A percentile compares a stretch with the other conserved stretches of the same genome.
These are phyloP conservation scores for Phyllotis vaccarum DNA, from an alignment of 2,797 vertebrate genomes.

Conservation along the genomic window DNA sequence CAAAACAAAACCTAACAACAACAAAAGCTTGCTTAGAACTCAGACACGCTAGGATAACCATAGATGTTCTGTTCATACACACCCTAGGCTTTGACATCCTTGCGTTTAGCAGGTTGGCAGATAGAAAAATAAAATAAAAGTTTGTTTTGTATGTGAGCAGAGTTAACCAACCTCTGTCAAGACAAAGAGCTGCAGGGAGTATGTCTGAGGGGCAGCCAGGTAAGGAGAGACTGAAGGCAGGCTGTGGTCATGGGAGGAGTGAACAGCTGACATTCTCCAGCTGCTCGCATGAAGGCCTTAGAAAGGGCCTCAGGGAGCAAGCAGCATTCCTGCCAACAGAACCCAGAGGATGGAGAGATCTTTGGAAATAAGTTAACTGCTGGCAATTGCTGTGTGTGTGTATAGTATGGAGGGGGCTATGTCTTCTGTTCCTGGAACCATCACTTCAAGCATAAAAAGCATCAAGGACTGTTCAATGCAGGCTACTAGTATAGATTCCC, in stretches of 20 bases:
- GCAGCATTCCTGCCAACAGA: accelerated
- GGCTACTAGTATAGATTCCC: background rate
- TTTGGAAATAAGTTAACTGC: background rate
- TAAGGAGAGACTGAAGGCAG: background rate
- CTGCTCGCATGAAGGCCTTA: accelerated
- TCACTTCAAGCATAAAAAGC: background rate
- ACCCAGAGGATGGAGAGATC: background rate
- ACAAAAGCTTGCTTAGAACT: conserved; percentile 49
- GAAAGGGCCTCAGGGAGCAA: background rate
- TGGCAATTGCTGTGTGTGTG: background rate
- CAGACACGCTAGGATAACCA: conserved; percentile 58
- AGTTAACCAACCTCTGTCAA: conserved; percentile 65
- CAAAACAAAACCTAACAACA: background rate
- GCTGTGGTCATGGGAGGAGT: accelerated
- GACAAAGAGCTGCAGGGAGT: conserved; percentile 36
- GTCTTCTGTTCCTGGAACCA: background rate
- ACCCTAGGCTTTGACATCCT: conserved; percentile 69
- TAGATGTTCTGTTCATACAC: background rate
- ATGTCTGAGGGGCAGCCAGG: background rate
- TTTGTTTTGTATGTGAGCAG: conserved; percentile 78
- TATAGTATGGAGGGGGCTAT: no score
- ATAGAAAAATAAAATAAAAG: conserved; percentile 68
- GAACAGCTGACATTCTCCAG: background rate
- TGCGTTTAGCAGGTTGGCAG: conserved; percentile 75
- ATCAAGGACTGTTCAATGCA: background rate